phyloP scores from a whole-genome alignment of 2,888 invertebrate species.

The Sacculina carcini region DNA sequence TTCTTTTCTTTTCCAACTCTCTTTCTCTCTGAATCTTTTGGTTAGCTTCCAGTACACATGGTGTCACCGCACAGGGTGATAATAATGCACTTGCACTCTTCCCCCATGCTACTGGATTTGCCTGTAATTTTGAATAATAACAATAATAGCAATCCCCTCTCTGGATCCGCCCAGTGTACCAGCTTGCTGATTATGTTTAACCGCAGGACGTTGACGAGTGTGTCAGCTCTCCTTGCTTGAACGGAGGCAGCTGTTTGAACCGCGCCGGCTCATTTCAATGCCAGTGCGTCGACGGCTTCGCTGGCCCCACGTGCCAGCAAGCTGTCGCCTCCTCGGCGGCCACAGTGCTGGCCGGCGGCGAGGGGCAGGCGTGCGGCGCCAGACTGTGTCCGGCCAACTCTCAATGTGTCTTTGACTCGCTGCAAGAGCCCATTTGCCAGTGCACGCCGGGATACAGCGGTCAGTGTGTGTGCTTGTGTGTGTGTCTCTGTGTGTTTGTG shows the following conservation, averaged over 20 bases:
- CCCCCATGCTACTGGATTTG: too few species aligned
- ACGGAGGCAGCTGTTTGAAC: slow-evolving; percentile 43
- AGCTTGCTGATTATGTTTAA: slow-evolving; percentile 8
- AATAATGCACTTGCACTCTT: too few species aligned
- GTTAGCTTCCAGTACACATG: too few species aligned
- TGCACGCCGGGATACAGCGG: slow-evolving; percentile 18
- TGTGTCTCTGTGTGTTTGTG: too few species aligned
- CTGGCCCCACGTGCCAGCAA: slow-evolving; percentile 23
- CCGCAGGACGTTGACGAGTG: slow-evolving; percentile 24
- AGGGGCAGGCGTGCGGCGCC: slow-evolving; percentile 27
- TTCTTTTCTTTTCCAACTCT: too few species aligned
- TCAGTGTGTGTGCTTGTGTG: too few species aligned
- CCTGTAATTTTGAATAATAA: too few species aligned
- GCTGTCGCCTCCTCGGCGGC: too few species aligned
- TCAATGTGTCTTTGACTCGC: slow-evolving; percentile 11
- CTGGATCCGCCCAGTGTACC: neutral
- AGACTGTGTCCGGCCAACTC: slow-evolving; percentile 34
- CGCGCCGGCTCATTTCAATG: slow-evolving; percentile 10
- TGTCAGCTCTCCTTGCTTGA: slow-evolving; percentile 39
- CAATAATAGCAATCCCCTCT: neutral
- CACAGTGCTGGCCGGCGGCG: too few species aligned
- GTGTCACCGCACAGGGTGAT: too few species aligned
- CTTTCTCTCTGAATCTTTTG: too few species aligned
- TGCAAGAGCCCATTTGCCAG: slow-evolving; percentile 15
- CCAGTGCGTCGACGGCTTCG: slow-evolving; percentile 28